phyloP scores from a whole-genome alignment of 53 echinoderm and acorn worm genomes.

The Henricia sp. region DNA sequence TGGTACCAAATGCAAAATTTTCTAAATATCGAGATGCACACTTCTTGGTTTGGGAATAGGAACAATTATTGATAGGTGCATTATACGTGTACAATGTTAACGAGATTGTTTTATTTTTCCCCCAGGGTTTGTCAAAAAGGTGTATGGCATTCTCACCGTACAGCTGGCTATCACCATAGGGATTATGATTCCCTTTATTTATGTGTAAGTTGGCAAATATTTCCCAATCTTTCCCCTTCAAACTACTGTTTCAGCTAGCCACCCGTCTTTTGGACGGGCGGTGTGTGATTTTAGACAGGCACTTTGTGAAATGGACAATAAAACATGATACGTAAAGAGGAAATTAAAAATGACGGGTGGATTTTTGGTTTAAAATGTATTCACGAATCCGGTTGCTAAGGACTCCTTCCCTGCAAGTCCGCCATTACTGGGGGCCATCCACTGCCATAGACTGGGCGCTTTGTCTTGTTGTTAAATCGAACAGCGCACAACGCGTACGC shows the following conservation, averaged over 20 bases:
- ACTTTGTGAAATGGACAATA: too few species aligned
- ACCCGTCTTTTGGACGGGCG: background rate
- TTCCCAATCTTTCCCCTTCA: background rate
- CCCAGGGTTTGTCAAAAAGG: constrained; percentile 85
- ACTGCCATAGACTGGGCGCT: too few species aligned
- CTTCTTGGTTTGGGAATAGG: too few species aligned
- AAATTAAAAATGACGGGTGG: background rate
- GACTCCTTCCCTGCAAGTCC: too few species aligned
- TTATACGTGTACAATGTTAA: background rate
- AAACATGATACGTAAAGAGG: too few species aligned
- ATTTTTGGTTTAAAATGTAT: background rate
- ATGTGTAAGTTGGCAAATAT: constrained; percentile 62
- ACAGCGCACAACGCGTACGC: too few species aligned
- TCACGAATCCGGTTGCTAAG: too few species aligned
- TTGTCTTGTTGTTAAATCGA: too few species aligned
- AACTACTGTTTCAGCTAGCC: background rate
- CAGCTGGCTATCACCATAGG: constrained; percentile 82
- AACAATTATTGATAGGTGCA: too few species aligned
- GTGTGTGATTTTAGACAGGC: constrained; percentile 3
- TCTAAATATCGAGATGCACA: too few species aligned
- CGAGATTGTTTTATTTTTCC: background rate
- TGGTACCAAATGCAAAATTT: too few species aligned
- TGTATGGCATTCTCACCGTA: constrained; percentile 80
- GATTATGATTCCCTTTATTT: constrained; percentile 75
- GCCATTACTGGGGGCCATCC: too few species aligned